phyloP scores from a whole-genome alignment of 2,113 vertebrate species.

The Sapayoa aenigma region DNA sequence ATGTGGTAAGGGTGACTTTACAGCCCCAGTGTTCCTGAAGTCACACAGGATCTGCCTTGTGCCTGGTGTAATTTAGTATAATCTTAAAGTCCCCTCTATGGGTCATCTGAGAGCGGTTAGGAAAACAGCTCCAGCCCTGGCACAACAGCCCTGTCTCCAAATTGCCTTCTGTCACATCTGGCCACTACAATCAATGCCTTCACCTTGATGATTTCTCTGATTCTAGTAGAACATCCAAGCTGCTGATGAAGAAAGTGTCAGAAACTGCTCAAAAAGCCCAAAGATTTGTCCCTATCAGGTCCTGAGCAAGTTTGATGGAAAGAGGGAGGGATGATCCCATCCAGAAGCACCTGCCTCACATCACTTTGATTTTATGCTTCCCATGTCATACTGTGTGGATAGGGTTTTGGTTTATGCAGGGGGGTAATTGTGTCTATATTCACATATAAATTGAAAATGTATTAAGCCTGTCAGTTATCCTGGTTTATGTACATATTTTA shows the following conservation, averaged over 20 bases:
- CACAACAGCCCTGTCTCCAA: not conserved
- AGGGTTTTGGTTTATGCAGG: not conserved
- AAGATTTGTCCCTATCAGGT: not conserved
- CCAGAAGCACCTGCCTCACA: not conserved
- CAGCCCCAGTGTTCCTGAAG: not conserved
- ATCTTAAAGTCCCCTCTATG: not conserved
- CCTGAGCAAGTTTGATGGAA: not conserved
- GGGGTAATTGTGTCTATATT: conserved; percentile 20
- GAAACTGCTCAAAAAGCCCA: not conserved
- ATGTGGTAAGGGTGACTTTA: not conserved
- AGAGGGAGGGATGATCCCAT: not conserved
- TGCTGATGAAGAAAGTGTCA: not conserved
- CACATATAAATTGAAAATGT: conserved; percentile 38
- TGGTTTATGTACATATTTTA: conserved; percentile 49
- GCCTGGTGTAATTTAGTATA: not conserved
- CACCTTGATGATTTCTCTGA: not conserved
- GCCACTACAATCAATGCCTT: conserved; percentile 2
- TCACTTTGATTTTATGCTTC: not conserved
- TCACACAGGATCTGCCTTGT: not conserved
- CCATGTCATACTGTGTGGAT: not conserved
- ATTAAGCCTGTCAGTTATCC: conserved; percentile 63
- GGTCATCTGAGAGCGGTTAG: not conserved
- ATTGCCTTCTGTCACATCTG: not conserved
- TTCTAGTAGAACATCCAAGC: not conserved
- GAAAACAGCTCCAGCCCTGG: not conserved